Evolutionary conservation across 2,797 vertebrate genomes (phyloP), one percentile per base, ranked within the genome.

Genomic region (Graptemys geographica): DNA sequence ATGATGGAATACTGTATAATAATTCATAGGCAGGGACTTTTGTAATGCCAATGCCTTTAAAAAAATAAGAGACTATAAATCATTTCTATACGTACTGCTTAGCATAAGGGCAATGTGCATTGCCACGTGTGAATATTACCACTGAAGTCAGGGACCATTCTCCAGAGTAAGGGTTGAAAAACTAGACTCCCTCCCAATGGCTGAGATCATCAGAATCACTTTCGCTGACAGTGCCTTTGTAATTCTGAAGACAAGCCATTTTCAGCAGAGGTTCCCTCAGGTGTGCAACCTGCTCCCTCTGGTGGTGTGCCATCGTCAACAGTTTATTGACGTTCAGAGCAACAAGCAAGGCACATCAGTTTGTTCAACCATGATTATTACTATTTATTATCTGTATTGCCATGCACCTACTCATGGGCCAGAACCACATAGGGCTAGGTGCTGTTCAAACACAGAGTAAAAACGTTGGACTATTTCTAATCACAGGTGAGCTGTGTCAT

Each of bases 1-100:
- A 81, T 99, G 98, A 94, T 99, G 98, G 96, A 99, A 99, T 44
- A 99, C 99, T 2, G 98, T 99, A 94, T 99, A 99, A 95, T 99
- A 99, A 98, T 99, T 99, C 99, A 99, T 99, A 84, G 99, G 99
- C 92, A 98, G 69, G 6, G 98, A 97, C 7, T 97, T 97, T 94
- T 97, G 97, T 18, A 98, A 98, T 84, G 98, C 98, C 25, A 99
- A 98, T 11, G 86, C 98, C 99, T 99, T 94, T 90, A 96, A 88
- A 85, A 72, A 88, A 88, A 93, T 83, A 8, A 93, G 31, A 93
- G 3, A 76, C 49, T 4, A 90, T 79, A 33, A 53, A 25, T 81
- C 79, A 85, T 2, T 90, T 44, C 21, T 21, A 47, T 11, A 5
- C 41, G 37, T 0, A 90, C 4, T 83, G 86, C 74, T 87, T 31